Evolutionary conservation across 2,113 vertebrate species (phyloP), one percentile per base, ranked within the genome.

Genomic region (Butorides virescens): DNA sequence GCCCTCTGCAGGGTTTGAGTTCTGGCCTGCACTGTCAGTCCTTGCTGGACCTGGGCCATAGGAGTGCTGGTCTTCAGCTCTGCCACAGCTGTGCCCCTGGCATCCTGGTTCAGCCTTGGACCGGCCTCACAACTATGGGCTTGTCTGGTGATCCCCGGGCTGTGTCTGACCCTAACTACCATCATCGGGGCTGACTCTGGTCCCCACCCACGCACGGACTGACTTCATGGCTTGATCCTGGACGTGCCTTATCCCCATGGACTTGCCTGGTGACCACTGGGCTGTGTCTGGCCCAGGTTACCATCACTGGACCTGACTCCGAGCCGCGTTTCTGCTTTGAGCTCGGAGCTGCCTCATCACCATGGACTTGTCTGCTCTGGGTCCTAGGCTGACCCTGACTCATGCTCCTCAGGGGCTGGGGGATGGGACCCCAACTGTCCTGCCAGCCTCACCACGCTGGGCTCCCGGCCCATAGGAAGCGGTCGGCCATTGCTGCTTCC

Each of bases 161-260:
- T 44, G 20, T 17, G 16, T 30, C 27, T 50, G 46, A 53, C 2
- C 7, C 47, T 29, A 4, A 29, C 18, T 79, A 52, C 66, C 21
- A 42, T 16, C 44, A 59, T 4, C 4, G 4, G 30, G 44, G 34
- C 44, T 59, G 34, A 61, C 37, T 37, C 42, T 46, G 37, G 65
- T 50, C 16, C 44, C 19, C 37, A 58, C 29, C 25, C 26, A 25
- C 0, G 2, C 26, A 25, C 0, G 2, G 26, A 9, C 8, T 55
- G 58, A 80, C 26, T 65, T 65, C 2, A 2, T 36, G 61, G 27
- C 15, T 15, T 89, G 90, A 55, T 27, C 21, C 59, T 19, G 23
- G 32, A 53, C 13, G 34, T 34, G 62, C 50, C 26, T 70, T 10
- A 61, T 61, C 23, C 39, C 20, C n/a, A 34, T 0, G 16, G 46